Conservation (phyloP, 2,797 vertebrate genomes). For the Anomalospiza imberbis region DNA sequence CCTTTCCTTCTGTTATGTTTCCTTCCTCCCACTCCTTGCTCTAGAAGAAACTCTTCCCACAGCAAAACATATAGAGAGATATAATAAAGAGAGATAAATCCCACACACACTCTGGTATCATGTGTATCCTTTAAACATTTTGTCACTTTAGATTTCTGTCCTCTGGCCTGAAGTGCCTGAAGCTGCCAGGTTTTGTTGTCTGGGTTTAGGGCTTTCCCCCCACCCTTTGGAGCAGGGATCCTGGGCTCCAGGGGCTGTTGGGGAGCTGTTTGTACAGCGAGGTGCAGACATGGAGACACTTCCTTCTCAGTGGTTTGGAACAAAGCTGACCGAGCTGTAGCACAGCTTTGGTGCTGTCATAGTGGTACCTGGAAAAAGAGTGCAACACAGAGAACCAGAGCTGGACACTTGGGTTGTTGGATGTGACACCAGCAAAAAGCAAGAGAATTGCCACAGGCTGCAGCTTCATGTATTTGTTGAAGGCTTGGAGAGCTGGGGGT, state of each 20-base stretch:
- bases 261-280: accelerated
- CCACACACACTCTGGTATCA: neutral
- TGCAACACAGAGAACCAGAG: neutral
- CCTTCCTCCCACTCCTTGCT: neutral
- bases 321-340: constrained; percentile 44
- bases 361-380: constrained; percentile 20
- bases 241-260: neutral
- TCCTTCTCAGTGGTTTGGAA: neutral
- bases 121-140: neutral
- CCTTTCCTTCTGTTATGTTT: neutral
- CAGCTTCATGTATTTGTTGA: neutral
- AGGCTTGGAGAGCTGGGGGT: neutral
- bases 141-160: neutral
- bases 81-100: neutral
- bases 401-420: neutral
- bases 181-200: neutral
- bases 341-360: constrained; percentile 54
- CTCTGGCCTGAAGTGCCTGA: neutral
- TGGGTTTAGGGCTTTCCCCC: neutral
- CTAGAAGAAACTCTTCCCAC: neutral
- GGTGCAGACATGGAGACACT: neutral
- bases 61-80: neutral
- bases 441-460: neutral
- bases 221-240: neutral
- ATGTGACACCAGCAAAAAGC: neutral